phyloP scores from a whole-genome alignment of 1,140 invertebrate species.

The Calliphora vicina region DNA sequence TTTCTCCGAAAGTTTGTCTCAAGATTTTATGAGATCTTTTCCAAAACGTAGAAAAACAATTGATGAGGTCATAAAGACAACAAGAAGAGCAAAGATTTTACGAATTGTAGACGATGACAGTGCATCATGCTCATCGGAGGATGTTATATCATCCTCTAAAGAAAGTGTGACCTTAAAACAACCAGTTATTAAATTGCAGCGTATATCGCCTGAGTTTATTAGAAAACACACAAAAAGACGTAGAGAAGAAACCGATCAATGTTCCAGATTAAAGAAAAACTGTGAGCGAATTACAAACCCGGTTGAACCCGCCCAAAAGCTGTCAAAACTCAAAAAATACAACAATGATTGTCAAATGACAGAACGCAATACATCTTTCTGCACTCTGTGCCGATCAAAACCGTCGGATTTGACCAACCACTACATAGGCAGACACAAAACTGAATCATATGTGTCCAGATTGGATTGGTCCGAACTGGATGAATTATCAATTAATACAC shows the following conservation, averaged over 20 bases:
- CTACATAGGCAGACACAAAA: conserved; percentile 31
- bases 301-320: background rate
- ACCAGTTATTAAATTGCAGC: background rate
- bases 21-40: background rate
- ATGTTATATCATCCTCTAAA: too few relatives aligned
- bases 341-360: conserved; percentile 34
- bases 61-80: background rate
- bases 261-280: background rate
- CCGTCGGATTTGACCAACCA: conserved; percentile 31
- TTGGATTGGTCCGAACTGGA: background rate
- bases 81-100: background rate
- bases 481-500: background rate
- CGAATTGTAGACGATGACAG: background rate
- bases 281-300: background rate
- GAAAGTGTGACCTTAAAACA: background rate
- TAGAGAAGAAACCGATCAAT: background rate
- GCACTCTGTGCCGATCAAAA: conserved; percentile 26
- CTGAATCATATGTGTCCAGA: conserved; percentile 36
- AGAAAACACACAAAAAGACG: background rate
- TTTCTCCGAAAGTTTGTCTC: background rate
- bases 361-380: conserved; percentile 25
- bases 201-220: background rate
- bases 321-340: background rate
- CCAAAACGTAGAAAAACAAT: background rate
- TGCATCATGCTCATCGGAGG: too few relatives aligned